Evolutionary conservation across 1,140 invertebrate species (phyloP).

Genomic region (Artemia franciscana): DNA sequence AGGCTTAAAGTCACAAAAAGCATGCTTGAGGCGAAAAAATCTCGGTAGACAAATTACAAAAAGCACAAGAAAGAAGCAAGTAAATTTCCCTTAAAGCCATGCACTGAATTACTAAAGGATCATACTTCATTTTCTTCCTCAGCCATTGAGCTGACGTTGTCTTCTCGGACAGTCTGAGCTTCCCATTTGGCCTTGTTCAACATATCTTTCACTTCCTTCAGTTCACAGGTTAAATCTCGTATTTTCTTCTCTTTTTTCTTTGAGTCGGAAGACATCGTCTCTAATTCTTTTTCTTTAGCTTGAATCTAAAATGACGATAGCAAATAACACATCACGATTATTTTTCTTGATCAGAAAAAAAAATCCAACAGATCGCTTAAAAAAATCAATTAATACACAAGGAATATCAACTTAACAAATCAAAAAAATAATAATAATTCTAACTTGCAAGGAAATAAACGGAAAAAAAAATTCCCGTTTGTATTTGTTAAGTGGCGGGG

Average conservation of each 20-base stretch:
- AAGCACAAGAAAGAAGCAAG: too few relatives aligned
- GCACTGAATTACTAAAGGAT: too few relatives aligned
- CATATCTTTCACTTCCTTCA: conserved; percentile 19
- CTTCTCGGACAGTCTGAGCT: conserved; percentile 11
- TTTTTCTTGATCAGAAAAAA: neutral
- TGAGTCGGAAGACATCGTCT: conserved; percentile 16
- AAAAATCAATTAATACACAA: neutral
- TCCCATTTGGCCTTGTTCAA: conserved; percentile 19
- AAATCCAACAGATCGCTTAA: neutral
- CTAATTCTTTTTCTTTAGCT: conserved; percentile 13
- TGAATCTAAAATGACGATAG: conserved; percentile 2
- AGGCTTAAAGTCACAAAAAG: too few relatives aligned
- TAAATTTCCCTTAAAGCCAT: too few relatives aligned
- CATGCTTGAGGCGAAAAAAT: too few relatives aligned
- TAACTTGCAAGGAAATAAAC: too few relatives aligned
- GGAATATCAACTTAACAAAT: neutral
- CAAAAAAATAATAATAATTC: too few relatives aligned
- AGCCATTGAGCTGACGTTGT: conserved; percentile 17
- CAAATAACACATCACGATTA: neutral
- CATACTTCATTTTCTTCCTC: conserved; percentile 18
- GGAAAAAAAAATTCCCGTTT: too few relatives aligned
- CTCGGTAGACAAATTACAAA: too few relatives aligned
- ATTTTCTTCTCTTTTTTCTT: conserved; percentile 19
- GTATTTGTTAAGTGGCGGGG: too few relatives aligned
- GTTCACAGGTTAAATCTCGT: conserved; percentile 15